These are phyloP conservation scores for Pseudomyrmex gracilis DNA, from an alignment of 1,140 invertebrate species.

Conservation along the genomic window DNA sequence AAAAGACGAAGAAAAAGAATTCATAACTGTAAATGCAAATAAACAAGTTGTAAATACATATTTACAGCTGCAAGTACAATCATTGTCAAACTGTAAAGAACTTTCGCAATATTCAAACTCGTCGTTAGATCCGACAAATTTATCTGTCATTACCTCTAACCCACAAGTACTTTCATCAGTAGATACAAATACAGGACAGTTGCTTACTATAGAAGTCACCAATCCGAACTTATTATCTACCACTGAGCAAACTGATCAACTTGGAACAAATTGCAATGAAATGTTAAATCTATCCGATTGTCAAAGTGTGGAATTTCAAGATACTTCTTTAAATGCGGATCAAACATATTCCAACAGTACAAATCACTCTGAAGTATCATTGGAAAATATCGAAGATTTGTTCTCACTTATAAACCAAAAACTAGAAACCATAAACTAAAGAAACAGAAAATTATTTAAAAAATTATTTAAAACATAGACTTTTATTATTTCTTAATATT, in stretches of 20 bases:
- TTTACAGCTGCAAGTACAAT: constrained; percentile 31
- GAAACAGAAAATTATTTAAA: too few species aligned
- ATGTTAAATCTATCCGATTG: constrained; percentile 75
- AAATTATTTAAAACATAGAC: constrained; percentile 74
- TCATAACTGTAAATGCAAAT: constrained; percentile 1
- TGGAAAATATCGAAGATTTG: constrained; percentile 73
- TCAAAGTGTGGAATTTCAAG: constrained; percentile 76
- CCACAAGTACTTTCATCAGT: constrained; percentile 77
- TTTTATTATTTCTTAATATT: constrained; percentile 77
- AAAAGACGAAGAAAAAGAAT: constrained; percentile 18
- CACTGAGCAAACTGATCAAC: constrained; percentile 74
- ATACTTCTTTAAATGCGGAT: constrained; percentile 71
- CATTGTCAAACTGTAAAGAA: constrained; percentile 16
- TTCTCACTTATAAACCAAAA: constrained; percentile 68
- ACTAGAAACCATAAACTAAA: constrained; percentile 71
- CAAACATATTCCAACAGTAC: constrained; percentile 75
- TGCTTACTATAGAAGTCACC: constrained; percentile 77
- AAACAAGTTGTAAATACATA: constrained; percentile 22
- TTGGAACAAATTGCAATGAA: constrained; percentile 77
- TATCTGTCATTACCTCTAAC: constrained; percentile 48
- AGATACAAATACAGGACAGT: constrained; percentile 77
- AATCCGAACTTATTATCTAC: constrained; percentile 73
- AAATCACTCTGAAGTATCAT: constrained; percentile 76
- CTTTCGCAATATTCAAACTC: constrained; percentile 42
- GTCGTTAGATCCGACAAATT: constrained; percentile 55